A percentile compares a stretch with the other conserved stretches of the same genome.
Evolutionary conservation across 2,113 vertebrate genomes (phyloP).

Genomic region (Eretmochelys imbricata): DNA sequence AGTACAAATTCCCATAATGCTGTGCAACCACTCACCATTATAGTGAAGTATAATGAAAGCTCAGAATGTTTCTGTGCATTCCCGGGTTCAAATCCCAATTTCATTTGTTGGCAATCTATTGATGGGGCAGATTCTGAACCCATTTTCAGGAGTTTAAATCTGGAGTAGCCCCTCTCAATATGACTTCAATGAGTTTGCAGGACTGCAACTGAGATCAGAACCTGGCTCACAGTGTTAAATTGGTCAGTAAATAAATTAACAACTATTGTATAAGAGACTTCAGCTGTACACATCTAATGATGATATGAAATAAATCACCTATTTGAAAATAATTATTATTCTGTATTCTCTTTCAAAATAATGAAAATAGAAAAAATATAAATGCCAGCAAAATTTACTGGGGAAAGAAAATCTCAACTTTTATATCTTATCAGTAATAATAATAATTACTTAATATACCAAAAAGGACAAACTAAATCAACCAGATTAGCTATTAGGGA

Average conservation of each 20-base stretch:
- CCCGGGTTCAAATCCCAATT: neutral
- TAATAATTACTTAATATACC: neutral
- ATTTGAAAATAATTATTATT: neutral
- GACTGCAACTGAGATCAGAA: neutral
- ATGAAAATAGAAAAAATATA: neutral
- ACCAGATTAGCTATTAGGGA: neutral
- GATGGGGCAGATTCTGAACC: conserved; percentile 2
- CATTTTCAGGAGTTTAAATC: neutral
- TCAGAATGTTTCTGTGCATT: rapidly evolving
- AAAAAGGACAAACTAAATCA: neutral
- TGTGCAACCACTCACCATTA: neutral
- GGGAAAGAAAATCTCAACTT: neutral
- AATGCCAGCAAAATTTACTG: neutral
- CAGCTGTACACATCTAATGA: neutral
- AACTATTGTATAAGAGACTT: no score
- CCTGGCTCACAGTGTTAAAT: neutral
- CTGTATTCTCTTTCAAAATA: neutral
- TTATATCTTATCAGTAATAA: neutral
- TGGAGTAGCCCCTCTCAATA: neutral
- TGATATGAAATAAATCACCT: neutral
- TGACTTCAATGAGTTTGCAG: neutral
- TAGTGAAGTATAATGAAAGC: rapidly evolving
- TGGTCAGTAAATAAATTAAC: neutral
- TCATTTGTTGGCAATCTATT: neutral
- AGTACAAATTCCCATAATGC: neutral